Evolutionary conservation across 2,113 vertebrate genomes (phyloP), one percentile per base, ranked within the genome.

Genomic region (Pagrus major): DNA sequence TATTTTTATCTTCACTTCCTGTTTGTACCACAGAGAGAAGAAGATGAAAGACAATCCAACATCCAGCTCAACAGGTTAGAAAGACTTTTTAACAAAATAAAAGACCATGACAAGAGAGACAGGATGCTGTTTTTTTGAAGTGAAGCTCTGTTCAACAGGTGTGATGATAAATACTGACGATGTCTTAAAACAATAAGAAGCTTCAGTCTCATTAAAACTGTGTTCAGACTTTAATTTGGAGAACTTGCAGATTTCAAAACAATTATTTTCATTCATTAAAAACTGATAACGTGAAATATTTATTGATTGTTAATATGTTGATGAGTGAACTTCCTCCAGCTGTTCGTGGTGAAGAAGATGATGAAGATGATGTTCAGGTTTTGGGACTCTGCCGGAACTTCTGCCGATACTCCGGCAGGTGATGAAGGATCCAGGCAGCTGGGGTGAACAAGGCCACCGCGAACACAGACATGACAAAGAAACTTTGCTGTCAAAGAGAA

Each of bases 351-450:
- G 41, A 21, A n/a, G 1, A 25, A 39, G 11, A 33, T 9, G 41
- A 29, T 49, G 18, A 35, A 1, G 20, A 35, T 9, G 23, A n/a
- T 3, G 21, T 37, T 37, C 33, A 60, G 33, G 33, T 60, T 11
- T 37, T 37, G 0, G 11, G 33, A 37, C 33, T n/a, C 33, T 37
- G 33, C 6, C 11, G 10, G 4, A 60, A 67, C 61, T 88, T 79
- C 59, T 92, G 91, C 27, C 87, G 94, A 52, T 93, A 94, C 56
- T 93, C 90, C n/a, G 94, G 87, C 64, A 96, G 78, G 81, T 94
- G 94, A 67, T 84, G 88, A 76, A 96, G 80, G 74, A 96, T 78
- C 94, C 95, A 96, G 51, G 90, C 96, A 20, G 95, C 93, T 0
- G 94, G 95, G 56, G 89, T 89, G 73, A 96, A 85, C 78, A 96